phyloP scores from a whole-genome alignment of 2,113 vertebrate genomes.

The Cyphomyrus discorhynchus region DNA sequence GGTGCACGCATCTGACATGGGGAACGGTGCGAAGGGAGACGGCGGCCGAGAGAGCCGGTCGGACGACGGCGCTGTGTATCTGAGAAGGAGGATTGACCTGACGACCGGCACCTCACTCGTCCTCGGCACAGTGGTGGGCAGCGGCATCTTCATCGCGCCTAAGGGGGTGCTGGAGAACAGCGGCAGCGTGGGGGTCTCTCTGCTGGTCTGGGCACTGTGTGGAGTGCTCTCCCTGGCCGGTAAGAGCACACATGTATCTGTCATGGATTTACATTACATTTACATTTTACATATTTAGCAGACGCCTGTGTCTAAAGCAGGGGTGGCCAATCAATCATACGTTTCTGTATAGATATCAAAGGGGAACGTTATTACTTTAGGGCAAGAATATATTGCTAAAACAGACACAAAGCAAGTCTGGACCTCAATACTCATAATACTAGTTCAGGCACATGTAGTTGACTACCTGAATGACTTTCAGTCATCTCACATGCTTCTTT shows the following conservation, averaged over 20 bases:
- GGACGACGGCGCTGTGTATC: conserved; percentile 39
- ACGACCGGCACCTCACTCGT: conserved; percentile 65
- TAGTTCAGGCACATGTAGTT: too few relatives aligned
- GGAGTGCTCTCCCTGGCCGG: conserved; percentile 75
- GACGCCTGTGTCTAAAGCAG: background rate
- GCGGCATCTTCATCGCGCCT: conserved; percentile 82
- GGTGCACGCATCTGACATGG: background rate
- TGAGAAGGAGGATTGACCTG: conserved; percentile 66
- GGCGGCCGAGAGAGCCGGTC: background rate
- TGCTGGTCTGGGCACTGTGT: conserved; percentile 71
- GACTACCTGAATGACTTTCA: too few relatives aligned
- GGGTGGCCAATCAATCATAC: too few relatives aligned
- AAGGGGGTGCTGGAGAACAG: conserved; percentile 78
- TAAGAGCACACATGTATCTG: conserved; percentile 43
- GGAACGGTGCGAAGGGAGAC: background rate
- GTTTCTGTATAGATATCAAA: too few relatives aligned
- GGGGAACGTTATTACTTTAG: too few relatives aligned
- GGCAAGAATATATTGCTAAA: too few relatives aligned
- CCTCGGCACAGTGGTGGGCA: conserved; percentile 76
- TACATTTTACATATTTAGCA: background rate
- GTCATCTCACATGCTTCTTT: too few relatives aligned
- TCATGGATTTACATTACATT: background rate
- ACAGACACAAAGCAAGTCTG: too few relatives aligned
- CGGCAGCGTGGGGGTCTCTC: conserved; percentile 72
- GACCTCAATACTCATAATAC: too few relatives aligned